These are phyloP conservation scores for Megaleporinus macrocephalus DNA, from an alignment of 2,113 vertebrate species.

Conservation along the genomic window DNA sequence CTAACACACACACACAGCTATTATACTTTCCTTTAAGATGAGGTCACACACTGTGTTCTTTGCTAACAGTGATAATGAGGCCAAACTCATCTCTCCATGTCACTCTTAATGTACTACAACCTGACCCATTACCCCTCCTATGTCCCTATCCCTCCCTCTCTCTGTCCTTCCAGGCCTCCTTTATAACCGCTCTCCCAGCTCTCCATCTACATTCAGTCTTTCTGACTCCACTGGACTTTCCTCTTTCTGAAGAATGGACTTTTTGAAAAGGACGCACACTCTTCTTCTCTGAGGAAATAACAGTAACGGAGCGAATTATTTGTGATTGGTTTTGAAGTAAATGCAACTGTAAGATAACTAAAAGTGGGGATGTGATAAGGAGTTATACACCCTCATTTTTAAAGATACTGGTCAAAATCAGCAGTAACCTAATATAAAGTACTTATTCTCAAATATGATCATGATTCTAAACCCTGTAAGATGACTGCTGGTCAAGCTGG, in stretches of 20 bases:
- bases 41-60: constrained; percentile 54
- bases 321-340: no score
- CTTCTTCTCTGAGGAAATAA: neutral
- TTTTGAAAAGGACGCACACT: neutral
- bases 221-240: constrained; percentile 58
- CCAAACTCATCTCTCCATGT: constrained; percentile 56
- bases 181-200: constrained; percentile 75
- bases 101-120: constrained; percentile 56
- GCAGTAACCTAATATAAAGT: neutral
- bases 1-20: constrained; percentile 34
- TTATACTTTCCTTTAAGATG: constrained; percentile 26
- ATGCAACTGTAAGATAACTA: neutral
- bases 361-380: neutral
- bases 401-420: neutral
- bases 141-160: constrained; percentile 34
- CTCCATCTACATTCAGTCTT: constrained; percentile 66
- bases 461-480: neutral
- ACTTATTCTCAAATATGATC: neutral
- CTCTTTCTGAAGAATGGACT: constrained; percentile 29
- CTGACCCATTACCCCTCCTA: constrained; percentile 52
- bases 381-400: neutral
- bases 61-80: constrained; percentile 56
- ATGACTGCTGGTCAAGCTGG: neutral
- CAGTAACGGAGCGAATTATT: neutral
- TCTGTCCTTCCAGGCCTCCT: constrained; percentile 70